These are phyloP conservation scores for Plebejus anna DNA, from an alignment of 2,888 invertebrate species.

Conservation along the genomic window DNA sequence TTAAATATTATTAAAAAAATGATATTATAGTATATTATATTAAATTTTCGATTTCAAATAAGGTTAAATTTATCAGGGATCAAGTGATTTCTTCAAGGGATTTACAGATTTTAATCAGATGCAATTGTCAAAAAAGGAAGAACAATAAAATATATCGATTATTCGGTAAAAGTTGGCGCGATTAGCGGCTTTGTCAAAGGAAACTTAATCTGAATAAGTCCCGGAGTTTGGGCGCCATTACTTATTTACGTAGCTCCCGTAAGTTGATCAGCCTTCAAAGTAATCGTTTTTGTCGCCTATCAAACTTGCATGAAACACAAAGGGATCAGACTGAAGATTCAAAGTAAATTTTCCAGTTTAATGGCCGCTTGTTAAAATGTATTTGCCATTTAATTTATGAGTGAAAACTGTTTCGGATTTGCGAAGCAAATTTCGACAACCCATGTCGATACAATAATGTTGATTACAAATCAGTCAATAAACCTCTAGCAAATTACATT, in stretches of 20 bases:
- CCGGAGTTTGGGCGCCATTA: slow-evolving; percentile 37
- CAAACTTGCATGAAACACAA: slow-evolving; percentile 34
- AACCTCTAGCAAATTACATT: no score
- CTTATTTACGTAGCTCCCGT: slow-evolving; percentile 44
- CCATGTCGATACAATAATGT: not conserved
- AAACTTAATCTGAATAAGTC: slow-evolving; percentile 38
- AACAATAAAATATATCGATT: slow-evolving; percentile 1
- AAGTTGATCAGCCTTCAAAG: slow-evolving; percentile 47
- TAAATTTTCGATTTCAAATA: no score
- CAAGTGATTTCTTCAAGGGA: no score
- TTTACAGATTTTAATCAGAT: no score
- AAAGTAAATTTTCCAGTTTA: slow-evolving; percentile 28
- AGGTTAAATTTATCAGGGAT: no score
- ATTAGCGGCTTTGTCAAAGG: slow-evolving; percentile 37
- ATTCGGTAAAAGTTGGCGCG: slow-evolving; percentile 30
- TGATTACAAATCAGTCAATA: no score
- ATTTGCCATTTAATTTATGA: not conserved
- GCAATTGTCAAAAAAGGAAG: not conserved
- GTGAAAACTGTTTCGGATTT: not conserved
- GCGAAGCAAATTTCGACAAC: not conserved
- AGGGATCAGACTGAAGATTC: slow-evolving; percentile 29
- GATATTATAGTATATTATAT: no score
- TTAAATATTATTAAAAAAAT: no score
- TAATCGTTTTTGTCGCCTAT: slow-evolving; percentile 36
- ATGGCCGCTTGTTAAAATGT: slow-evolving; percentile 19